A percentile compares a stretch with the other conserved stretches of the same genome.
Evolutionary conservation across 2,888 invertebrate species (phyloP).

Genomic region (Amphimallon solstitiale): DNA sequence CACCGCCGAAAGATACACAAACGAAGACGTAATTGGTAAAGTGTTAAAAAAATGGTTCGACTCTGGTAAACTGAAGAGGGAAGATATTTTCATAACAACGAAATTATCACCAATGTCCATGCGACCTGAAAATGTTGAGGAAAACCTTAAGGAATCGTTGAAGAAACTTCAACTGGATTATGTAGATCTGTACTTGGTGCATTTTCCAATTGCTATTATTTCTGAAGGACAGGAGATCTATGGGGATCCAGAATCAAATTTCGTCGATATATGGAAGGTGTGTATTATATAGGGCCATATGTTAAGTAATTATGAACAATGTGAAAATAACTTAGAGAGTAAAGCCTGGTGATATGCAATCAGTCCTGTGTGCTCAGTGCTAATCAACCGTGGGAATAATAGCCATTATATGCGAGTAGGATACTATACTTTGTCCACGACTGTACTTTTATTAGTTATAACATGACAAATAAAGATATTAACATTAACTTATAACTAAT

Average conservation of each 20-base stretch:
- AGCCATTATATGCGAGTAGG: too few species aligned
- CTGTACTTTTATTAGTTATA: too few species aligned
- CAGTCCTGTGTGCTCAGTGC: too few species aligned
- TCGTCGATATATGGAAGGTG: constrained; percentile 4
- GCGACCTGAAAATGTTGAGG: constrained; percentile 71
- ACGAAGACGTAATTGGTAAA: constrained; percentile 78
- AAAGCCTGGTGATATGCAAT: too few species aligned
- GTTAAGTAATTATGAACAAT: too few species aligned
- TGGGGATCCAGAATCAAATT: background rate
- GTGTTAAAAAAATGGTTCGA: constrained; percentile 77
- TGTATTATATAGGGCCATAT: too few species aligned
- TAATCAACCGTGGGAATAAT: too few species aligned
- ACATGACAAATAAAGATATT: too few species aligned
- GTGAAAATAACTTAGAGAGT: too few species aligned
- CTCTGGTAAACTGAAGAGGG: constrained; percentile 69
- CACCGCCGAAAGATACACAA: constrained; percentile 80
- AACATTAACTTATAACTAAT: too few species aligned
- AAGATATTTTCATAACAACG: constrained; percentile 84
- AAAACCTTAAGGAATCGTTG: constrained; percentile 74
- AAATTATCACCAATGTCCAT: constrained; percentile 77
- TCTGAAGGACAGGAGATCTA: background rate
- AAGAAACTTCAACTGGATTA: constrained; percentile 79
- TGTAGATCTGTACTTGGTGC: constrained; percentile 84
- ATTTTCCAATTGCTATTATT: constrained; percentile 68
- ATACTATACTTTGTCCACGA: too few species aligned